Evolutionary conservation across 2,888 invertebrate species (phyloP).

Genomic region (Cephonodes hylas): DNA sequence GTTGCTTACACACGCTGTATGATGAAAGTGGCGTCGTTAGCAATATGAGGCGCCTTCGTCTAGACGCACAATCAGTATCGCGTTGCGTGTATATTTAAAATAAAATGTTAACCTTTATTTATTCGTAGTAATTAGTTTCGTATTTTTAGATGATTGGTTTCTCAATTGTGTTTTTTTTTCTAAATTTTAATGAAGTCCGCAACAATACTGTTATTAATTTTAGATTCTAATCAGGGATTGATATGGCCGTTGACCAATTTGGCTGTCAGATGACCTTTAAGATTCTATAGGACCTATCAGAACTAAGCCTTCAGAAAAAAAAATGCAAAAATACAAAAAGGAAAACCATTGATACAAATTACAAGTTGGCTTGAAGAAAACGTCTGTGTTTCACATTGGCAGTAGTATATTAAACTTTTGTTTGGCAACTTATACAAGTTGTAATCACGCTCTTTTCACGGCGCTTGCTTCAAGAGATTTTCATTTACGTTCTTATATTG

Average conservation of each 20-base stretch:
- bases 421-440: constrained; percentile 4
- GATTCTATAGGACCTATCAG: no score
- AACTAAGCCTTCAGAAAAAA: no score
- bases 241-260: no score
- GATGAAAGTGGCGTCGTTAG: background rate
- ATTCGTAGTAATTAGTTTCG: background rate
- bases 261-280: no score
- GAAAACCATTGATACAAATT: background rate
- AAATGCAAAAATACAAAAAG: no score
- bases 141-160: no score
- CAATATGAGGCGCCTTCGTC: background rate
- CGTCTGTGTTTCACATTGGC: background rate
- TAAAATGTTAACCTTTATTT: background rate
- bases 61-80: background rate
- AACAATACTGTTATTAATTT: no score
- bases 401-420: constrained; percentile 4
- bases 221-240: no score
- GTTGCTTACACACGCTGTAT: background rate
- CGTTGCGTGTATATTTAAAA: background rate
- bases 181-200: no score
- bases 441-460: constrained; percentile 8
- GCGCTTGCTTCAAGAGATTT: constrained; percentile 9
- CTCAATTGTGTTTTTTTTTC: no score
- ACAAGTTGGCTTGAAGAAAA: background rate
- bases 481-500: background rate